These are phyloP conservation scores for Gymnopithys bicolor DNA, from an alignment of 2,797 vertebrate genomes.

Conservation along the genomic window DNA sequence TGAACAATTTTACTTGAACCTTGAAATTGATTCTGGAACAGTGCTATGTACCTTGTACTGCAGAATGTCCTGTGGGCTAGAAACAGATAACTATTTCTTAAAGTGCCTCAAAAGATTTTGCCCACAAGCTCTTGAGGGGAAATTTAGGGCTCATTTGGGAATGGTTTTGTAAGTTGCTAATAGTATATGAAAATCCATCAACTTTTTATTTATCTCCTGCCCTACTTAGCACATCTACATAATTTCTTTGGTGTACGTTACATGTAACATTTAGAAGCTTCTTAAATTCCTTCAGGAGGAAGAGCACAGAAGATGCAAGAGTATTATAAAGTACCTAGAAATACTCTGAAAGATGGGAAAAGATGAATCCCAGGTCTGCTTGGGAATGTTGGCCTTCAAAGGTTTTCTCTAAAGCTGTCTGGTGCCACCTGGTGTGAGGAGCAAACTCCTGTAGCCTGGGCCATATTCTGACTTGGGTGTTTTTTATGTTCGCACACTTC, in stretches of 20 bases:
- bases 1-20: neutral
- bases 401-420: constrained; percentile 25
- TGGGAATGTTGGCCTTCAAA: neutral
- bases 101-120: neutral
- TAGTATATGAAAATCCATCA: neutral
- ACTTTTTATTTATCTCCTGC: neutral
- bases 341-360: neutral
- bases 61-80: neutral
- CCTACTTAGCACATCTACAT: neutral
- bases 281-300: constrained; percentile 38
- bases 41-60: neutral
- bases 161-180: neutral
- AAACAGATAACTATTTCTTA: neutral
- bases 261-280: neutral
- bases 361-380: neutral
- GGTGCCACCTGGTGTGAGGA: constrained; percentile 59
- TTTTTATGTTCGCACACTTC: neutral
- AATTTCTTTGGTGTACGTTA: neutral
- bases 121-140: neutral
- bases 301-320: constrained; percentile 27
- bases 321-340: constrained; percentile 2
- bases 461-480: neutral
- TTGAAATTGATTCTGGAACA: neutral
- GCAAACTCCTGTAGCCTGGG: neutral
- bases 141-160: neutral